These are phyloP conservation scores for Aldabrachelys gigantea DNA, from an alignment of 2,113 vertebrate species.

Conservation along the genomic window DNA sequence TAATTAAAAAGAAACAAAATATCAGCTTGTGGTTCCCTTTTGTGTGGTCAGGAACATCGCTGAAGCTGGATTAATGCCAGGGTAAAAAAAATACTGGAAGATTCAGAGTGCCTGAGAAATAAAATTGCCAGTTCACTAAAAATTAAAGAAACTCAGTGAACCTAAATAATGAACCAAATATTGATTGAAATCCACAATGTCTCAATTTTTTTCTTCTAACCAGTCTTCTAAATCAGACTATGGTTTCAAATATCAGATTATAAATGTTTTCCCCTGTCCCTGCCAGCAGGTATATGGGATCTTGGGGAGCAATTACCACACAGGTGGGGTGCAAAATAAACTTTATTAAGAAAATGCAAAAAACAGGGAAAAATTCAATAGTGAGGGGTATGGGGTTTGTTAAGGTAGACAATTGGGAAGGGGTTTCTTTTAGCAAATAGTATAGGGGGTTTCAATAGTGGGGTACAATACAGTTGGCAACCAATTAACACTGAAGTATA, in stretches of 20 bases:
- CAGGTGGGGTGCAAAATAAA: too few species aligned
- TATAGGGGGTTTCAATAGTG: too few species aligned
- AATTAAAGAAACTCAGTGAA: conserved; percentile 58
- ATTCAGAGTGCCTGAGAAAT: conserved; percentile 19
- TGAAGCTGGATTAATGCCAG: conserved; percentile 26
- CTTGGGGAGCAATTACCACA: too few species aligned
- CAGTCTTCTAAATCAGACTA: conserved; percentile 32
- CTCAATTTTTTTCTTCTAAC: conserved; percentile 59
- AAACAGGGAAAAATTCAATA: too few species aligned
- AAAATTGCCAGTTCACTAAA: conserved; percentile 40
- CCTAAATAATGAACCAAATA: conserved; percentile 65
- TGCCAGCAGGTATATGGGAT: too few species aligned
- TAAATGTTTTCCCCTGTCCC: conserved; percentile 48
- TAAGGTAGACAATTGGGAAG: too few species aligned
- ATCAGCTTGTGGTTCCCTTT: background rate
- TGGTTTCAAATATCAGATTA: conserved; percentile 58
- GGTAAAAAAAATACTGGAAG: conserved; percentile 8
- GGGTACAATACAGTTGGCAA: too few species aligned
- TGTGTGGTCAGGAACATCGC: background rate
- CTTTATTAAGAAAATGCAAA: too few species aligned
- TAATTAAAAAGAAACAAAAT: conserved; percentile 11
- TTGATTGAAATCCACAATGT: conserved; percentile 55
- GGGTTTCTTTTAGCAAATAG: too few species aligned
- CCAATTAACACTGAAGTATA: too few species aligned
- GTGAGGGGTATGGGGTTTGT: too few species aligned